Evolutionary conservation across 2,113 vertebrate genomes (phyloP), one percentile per base, ranked within the genome.

Genomic region (Corythornis vintsioides): DNA sequence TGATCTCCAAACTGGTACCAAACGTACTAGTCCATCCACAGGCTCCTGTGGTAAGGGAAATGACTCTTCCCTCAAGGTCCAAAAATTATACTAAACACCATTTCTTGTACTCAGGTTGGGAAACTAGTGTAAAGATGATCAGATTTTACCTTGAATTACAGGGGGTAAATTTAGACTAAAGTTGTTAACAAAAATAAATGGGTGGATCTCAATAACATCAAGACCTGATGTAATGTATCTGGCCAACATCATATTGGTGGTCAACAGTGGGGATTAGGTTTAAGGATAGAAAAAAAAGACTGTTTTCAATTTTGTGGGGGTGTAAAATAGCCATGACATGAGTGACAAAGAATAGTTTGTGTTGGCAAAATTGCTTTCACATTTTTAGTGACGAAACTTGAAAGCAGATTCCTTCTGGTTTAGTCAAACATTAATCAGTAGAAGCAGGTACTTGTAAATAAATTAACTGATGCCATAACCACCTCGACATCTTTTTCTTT

Each of bases 351-450:
- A 94, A 80, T 69, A 95, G 56, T 89, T 96, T 94, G 40, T 93
- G 57, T 84, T 97, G 95, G 74, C 92, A 97, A 96, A 93, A 95
- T 91, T 94, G 83, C 59, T 92, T 94, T 74, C 73, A 81, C 47
- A 69, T 94, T 95, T 97, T 96, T 95, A 97, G 96, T 96, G 85
- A 94, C 88, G 94, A 96, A 96, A 89, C 87, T 86, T 40, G 82
- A 94, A 97, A 95, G 67, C 38, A 90, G 75, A 88, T 88, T 94
- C 82, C 70, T 96, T 94, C 84, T 89, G 38, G 5, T 95, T 94
- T 6, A 56, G 86, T 76, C 29, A 85, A 94, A 94, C 89, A 96
- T 96, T 97, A 96, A 97, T 97, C 96, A 95, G 82, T 89, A 91
- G 83, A 92, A 95, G 67, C 94, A 93, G 85, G 90, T 90, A 92